Conservation (phyloP, 2,113 vertebrate species). For the Columba janthina region DNA sequence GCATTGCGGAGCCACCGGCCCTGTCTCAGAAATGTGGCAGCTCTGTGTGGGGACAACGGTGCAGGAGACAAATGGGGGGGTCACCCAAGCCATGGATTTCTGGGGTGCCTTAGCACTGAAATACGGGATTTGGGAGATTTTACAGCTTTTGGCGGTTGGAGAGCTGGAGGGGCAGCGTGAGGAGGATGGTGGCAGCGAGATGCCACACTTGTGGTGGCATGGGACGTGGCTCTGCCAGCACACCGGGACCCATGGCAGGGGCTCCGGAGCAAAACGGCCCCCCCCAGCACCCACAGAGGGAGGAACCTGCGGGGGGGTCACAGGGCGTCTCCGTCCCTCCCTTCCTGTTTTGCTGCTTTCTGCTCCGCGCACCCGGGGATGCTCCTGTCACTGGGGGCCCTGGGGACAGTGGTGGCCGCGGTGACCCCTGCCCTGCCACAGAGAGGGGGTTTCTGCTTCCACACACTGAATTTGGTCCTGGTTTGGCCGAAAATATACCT, state of each 20-base stretch:
- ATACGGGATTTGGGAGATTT: neutral
- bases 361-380: neutral
- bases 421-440: neutral
- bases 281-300: neutral
- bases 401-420: neutral
- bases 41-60: neutral
- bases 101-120: neutral
- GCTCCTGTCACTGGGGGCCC: neutral
- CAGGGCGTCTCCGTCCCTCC: neutral
- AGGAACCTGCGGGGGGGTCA: neutral
- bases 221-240: neutral
- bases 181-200: neutral
- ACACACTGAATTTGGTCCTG: neutral
- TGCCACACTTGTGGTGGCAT: neutral
- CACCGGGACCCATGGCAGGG: accelerated
- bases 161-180: neutral
- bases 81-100: neutral
- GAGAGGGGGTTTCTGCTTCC: neutral
- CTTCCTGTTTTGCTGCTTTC: neutral
- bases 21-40: neutral
- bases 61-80: neutral
- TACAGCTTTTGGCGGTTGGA: too few relatives aligned
- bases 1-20: too few relatives aligned
- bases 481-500: neutral
- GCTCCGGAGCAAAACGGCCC: neutral